phyloP scores from a whole-genome alignment of 2,797 vertebrate genomes.

The Muscicapa striata region DNA sequence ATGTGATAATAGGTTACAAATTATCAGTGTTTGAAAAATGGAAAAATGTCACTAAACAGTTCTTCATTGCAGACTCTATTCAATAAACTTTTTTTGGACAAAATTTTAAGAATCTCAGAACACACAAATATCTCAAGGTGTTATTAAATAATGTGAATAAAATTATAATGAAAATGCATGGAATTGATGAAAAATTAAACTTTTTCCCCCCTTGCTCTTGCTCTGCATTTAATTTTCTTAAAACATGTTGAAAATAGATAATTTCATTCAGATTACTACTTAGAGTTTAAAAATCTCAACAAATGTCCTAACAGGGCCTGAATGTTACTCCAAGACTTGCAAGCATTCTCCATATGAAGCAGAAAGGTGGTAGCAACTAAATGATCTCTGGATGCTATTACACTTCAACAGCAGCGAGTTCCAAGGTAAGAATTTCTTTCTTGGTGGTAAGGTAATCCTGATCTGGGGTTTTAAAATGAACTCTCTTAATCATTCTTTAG shows the following conservation, averaged over 20 bases:
- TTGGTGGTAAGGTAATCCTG: background rate
- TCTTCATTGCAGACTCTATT: background rate
- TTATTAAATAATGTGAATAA: background rate
- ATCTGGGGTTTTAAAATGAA: background rate
- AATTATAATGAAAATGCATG: background rate
- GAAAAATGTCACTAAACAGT: background rate
- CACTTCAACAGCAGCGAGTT: background rate
- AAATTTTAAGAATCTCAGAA: background rate
- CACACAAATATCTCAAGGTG: background rate
- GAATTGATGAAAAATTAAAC: background rate
- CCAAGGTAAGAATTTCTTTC: background rate
- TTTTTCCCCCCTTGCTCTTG: background rate
- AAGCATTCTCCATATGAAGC: background rate
- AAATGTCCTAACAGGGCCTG: background rate
- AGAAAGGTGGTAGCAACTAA: background rate
- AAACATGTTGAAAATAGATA: rapidly evolving
- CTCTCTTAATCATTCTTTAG: background rate
- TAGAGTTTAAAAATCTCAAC: background rate
- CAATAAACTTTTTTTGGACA: background rate
- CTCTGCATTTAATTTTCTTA: background rate
- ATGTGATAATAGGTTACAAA: background rate
- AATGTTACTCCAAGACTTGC: background rate
- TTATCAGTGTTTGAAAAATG: background rate
- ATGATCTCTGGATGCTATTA: background rate
- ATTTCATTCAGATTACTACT: background rate